phyloP scores from a whole-genome alignment of 2,113 vertebrate species.

The Campylomormyrus numenius region DNA sequence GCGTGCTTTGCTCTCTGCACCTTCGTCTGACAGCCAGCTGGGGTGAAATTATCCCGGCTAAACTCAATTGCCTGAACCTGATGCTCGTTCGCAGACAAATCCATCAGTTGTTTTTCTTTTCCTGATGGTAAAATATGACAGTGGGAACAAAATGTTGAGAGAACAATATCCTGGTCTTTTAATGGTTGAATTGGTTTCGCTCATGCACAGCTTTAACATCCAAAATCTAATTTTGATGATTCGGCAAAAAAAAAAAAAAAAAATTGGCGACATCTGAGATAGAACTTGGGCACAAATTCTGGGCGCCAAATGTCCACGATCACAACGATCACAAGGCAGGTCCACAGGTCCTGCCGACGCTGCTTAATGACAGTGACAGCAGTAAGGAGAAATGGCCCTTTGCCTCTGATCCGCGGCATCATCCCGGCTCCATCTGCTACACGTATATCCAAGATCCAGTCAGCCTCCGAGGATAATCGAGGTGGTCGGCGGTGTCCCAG shows the following conservation, averaged over 20 bases:
- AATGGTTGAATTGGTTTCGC: not conserved
- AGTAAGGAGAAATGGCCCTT: constrained; percentile 82
- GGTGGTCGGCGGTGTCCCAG: constrained; percentile 96
- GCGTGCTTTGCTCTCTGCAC: not conserved
- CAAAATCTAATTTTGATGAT: not conserved
- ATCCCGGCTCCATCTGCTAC: constrained; percentile 97
- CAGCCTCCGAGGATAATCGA: constrained; percentile 99
- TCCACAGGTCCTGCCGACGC: constrained; percentile 46
- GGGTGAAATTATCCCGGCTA: not conserved
- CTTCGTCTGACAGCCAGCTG: not conserved
- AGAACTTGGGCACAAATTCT: not conserved
- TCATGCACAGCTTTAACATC: not conserved
- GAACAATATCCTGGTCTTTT: not conserved
- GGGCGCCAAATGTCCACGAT: not conserved
- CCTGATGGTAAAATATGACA: not conserved
- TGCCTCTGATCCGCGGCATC: constrained; percentile 87
- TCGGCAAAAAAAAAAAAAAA: not conserved
- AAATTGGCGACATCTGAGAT: not conserved
- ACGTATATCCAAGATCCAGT: constrained; percentile 99
- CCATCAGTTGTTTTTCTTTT: not conserved
- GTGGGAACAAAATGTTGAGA: not conserved
- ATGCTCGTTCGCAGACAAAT: not conserved
- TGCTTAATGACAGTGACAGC: constrained; percentile 69
- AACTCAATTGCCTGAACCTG: not conserved
- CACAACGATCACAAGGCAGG: not conserved